A percentile compares a stretch with the other conserved stretches of the same genome.
Evolutionary conservation across 2,113 vertebrate species (phyloP).

Genomic region (Ia io): DNA sequence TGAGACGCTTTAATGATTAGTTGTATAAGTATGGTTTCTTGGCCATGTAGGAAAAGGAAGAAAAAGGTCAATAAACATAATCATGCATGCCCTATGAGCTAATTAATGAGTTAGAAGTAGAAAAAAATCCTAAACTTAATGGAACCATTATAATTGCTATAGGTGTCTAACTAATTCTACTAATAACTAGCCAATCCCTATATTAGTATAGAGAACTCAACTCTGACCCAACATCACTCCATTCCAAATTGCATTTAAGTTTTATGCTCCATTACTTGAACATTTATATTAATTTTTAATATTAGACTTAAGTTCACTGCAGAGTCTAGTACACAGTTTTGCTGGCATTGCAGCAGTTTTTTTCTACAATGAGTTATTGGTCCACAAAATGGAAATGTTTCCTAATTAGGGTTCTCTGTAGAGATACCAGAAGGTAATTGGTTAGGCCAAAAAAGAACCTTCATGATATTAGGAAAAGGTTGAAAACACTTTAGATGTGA

Average conservation of each 20-base stretch:
- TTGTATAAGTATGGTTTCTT: constrained; percentile 71
- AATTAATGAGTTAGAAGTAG: constrained; percentile 48
- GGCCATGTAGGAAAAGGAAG: constrained; percentile 57
- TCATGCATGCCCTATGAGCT: constrained; percentile 53
- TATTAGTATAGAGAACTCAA: constrained; percentile 6
- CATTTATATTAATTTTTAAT: constrained; percentile 50
- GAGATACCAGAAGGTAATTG: not conserved
- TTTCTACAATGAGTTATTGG: constrained; percentile 14
- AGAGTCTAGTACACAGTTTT: constrained; percentile 21
- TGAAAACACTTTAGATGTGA: not conserved
- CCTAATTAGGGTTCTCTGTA: constrained; percentile 12
- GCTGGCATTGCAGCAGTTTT: not conserved
- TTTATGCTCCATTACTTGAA: constrained; percentile 49
- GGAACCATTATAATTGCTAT: constrained; percentile 28
- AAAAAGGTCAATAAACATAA: constrained; percentile 62
- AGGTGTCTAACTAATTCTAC: not conserved
- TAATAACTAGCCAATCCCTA: not conserved
- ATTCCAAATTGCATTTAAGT: constrained; percentile 11
- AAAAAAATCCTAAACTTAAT: constrained; percentile 34
- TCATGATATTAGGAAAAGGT: not conserved
- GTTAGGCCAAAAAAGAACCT: constrained; percentile 20
- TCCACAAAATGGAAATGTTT: constrained; percentile 44
- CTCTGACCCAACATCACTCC: not conserved
- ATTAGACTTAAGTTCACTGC: constrained; percentile 35
- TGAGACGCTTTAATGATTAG: constrained; percentile 69